A percentile compares a stretch with the other conserved stretches of the same genome.
These are phyloP conservation scores for Eclectus roratus DNA, from an alignment of 2,113 vertebrate genomes.

Conservation along the genomic window DNA sequence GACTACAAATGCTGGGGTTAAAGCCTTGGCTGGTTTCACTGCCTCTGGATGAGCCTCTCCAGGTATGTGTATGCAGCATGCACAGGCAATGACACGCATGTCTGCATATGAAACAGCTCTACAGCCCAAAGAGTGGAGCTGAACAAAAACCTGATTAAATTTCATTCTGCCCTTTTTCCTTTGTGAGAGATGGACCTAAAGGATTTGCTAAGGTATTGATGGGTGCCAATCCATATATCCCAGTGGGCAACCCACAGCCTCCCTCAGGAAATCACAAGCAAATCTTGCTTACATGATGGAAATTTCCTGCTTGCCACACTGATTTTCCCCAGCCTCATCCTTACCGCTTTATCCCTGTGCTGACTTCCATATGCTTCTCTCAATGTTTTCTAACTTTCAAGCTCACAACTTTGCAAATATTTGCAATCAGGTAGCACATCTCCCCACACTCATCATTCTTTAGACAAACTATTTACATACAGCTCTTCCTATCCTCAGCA, in stretches of 20 bases:
- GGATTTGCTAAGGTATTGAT: slow-evolving; percentile 10
- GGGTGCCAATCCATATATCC: not conserved
- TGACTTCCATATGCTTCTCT: not conserved
- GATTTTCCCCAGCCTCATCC: not conserved
- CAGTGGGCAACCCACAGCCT: not conserved
- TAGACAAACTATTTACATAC: not conserved
- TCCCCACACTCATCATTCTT: not conserved
- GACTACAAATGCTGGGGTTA: not conserved
- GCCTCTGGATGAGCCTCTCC: not conserved
- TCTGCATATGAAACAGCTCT: not conserved
- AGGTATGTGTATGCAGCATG: not conserved
- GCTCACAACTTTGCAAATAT: slow-evolving; percentile 19
- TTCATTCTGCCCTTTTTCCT: not conserved
- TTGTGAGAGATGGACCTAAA: not conserved
- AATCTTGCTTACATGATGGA: not conserved
- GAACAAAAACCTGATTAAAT: not conserved
- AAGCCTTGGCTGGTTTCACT: not conserved
- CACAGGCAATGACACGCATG: not conserved
- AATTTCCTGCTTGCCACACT: slow-evolving; percentile 23
- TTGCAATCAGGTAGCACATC: not conserved
- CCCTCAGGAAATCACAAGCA: not conserved
- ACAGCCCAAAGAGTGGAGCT: not conserved
- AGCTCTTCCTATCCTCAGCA: not conserved
- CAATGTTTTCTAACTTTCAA: not conserved
- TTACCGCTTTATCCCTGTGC: not conserved